phyloP scores from a whole-genome alignment of 1,140 invertebrate genomes.

The Leptestheria dahalacensis region DNA sequence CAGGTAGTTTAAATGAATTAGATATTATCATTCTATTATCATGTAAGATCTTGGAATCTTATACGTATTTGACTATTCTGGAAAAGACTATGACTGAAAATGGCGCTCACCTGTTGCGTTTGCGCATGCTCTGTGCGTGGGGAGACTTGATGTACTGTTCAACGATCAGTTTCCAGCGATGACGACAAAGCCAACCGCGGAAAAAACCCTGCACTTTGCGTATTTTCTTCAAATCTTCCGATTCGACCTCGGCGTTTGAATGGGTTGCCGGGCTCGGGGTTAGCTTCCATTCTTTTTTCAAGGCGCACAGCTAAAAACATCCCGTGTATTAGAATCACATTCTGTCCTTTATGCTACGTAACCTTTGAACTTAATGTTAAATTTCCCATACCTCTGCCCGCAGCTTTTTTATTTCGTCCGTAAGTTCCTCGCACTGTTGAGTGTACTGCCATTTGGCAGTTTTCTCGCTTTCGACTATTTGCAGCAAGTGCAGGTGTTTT shows the following conservation, averaged over 20 bases:
- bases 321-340: too few relatives aligned
- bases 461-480: constrained; percentile 83
- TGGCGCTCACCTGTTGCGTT: constrained; percentile 69
- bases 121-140: constrained; percentile 85
- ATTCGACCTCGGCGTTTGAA: constrained; percentile 33
- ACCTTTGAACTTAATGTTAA: neutral
- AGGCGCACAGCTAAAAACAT: constrained; percentile 60
- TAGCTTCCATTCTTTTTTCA: constrained; percentile 59
- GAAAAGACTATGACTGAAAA: neutral
- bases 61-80: too few relatives aligned
- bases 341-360: neutral
- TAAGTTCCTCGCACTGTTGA: constrained; percentile 78
- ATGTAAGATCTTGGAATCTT: too few relatives aligned
- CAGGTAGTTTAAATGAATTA: too few relatives aligned
- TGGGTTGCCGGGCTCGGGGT: constrained; percentile 22
- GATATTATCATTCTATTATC: too few relatives aligned
- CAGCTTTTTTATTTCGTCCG: constrained; percentile 75
- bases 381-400: constrained; percentile 60
- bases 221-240: constrained; percentile 66
- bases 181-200: constrained; percentile 80
- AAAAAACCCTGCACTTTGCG: constrained; percentile 93
- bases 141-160: constrained; percentile 90
- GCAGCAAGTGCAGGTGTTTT: constrained; percentile 78
- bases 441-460: constrained; percentile 88
- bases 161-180: constrained; percentile 89